Base-by-base conservation (phyloP, 2,888 invertebrate genomes). In the Volucella inflata region DNA sequence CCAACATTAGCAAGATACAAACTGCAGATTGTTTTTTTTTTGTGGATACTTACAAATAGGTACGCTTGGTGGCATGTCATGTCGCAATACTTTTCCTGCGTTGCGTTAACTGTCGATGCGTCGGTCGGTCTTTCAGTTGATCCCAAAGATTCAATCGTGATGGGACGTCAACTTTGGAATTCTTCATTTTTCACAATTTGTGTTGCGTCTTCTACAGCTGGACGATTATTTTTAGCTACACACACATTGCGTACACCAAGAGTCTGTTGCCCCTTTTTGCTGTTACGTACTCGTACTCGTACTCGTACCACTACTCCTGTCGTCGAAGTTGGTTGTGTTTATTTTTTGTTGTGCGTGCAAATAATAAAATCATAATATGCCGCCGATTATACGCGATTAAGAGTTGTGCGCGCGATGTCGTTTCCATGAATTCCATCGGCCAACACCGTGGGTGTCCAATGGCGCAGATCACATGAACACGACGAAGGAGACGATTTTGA, bases 321-420 rank as follows among this genome's bases (percentile, higher is more conserved):
- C 30, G 30, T 30, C 6, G 30, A 30, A 30, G 30, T 30, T 30
- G 4, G 30, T 30, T 30, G 30, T 14, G 17, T 11, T 51, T 21
- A 2, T 17, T 17, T 59, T 14, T 59, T 59, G 36, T 48, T 77
- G 74, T 83, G 83, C 83, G 83, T 83, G 83, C 51, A 59, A 70
- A 78, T 78, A 70, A 57, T 60, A 78, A 70, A 70, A 78, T 83
- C 82, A 83, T 83, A 72, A 74, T 77, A 83, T 72, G 68, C 77
- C 64, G 83, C 72, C 78, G 78, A 83, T 78, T 74, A 74, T 78
- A 83, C 68, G 64, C 83, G 83, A 83, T 83, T 70, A 78, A 60
- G 60, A 71, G 60, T 60, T 50, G 12, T 42, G 72, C 50, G 67
- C 65, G 64, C 79, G 51, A 64, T 78, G 78, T 68, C 53, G 67